A percentile compares a stretch with the other conserved stretches of the same genome.
Evolutionary conservation across 2,888 invertebrate species (phyloP).

Genomic region (Rhopalosiphum nymphaeae): DNA sequence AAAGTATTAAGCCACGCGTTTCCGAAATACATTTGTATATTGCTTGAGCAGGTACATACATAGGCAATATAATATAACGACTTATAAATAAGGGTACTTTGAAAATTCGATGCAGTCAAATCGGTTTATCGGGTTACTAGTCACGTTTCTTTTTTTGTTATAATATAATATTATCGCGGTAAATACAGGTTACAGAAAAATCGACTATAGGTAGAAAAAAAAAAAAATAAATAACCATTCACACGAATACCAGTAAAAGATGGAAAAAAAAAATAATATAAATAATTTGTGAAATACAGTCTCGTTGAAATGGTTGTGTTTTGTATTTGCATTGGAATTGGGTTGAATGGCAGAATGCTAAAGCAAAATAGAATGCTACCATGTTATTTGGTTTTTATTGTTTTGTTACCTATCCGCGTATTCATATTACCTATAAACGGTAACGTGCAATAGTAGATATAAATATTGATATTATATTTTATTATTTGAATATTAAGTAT

Average conservation of each 20-base stretch:
- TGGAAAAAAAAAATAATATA: neutral
- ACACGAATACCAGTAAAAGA: neutral
- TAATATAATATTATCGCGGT: neutral
- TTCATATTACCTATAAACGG: neutral
- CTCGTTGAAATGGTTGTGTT: neutral
- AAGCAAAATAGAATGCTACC: neutral
- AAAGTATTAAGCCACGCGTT: neutral
- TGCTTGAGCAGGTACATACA: too few relatives aligned
- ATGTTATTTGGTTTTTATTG: neutral
- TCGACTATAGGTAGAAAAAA: neutral
- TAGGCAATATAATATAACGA: neutral
- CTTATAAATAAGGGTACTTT: neutral
- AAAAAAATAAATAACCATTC: neutral
- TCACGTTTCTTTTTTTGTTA: constrained; percentile 6
- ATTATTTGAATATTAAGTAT: neutral
- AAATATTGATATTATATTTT: constrained; percentile 22
- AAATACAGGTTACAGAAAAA: constrained; percentile 27
- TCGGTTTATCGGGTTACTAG: constrained; percentile 24
- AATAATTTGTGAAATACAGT: constrained; percentile 8
- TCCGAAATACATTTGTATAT: neutral
- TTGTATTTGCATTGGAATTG: neutral
- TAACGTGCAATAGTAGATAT: neutral
- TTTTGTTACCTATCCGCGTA: neutral
- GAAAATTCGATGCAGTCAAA: constrained; percentile 44
- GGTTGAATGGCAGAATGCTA: neutral